Percentiles rank a stretch among this genome's conserved stretches.
phyloP scores from a whole-genome alignment of 2,113 vertebrate species.

The Grammomys dolichurus region DNA sequence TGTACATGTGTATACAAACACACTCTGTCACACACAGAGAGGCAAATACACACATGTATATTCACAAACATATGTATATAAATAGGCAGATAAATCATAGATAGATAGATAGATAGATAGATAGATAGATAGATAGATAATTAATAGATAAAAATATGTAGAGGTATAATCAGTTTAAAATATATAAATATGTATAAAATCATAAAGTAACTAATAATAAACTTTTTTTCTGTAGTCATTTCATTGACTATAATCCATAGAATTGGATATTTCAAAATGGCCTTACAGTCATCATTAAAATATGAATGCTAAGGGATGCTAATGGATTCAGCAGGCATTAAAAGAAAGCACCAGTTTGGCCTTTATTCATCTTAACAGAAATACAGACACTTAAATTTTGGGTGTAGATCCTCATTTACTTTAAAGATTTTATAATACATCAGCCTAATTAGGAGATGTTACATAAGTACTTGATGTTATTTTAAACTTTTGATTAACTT shows the following conservation, averaged over 20 bases:
- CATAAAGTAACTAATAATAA: no score
- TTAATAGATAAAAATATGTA: not conserved
- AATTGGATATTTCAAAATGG: not conserved
- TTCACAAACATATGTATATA: not conserved
- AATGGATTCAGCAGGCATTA: not conserved
- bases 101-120: not conserved
- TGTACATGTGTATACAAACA: not conserved
- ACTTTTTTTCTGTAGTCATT: not conserved
- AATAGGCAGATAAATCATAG: not conserved
- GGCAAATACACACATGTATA: not conserved
- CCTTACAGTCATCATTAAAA: not conserved
- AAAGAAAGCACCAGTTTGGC: not conserved
- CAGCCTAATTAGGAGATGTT: not conserved
- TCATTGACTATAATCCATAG: not conserved
- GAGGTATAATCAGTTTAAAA: not conserved
- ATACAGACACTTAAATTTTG: not conserved
- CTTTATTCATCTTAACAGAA: not conserved
- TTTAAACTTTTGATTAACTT: not conserved
- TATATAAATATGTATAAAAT: not conserved
- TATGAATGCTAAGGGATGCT: not conserved
- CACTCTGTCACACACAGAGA: not conserved
- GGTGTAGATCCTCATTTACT: not conserved
- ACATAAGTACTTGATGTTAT: not conserved
- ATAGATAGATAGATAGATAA: not conserved
- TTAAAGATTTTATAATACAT: not conserved